A percentile compares a stretch with the other conserved stretches of the same genome.
Conservation (phyloP, 2,797 vertebrate species). For the Thamnophis elegans region DNA sequence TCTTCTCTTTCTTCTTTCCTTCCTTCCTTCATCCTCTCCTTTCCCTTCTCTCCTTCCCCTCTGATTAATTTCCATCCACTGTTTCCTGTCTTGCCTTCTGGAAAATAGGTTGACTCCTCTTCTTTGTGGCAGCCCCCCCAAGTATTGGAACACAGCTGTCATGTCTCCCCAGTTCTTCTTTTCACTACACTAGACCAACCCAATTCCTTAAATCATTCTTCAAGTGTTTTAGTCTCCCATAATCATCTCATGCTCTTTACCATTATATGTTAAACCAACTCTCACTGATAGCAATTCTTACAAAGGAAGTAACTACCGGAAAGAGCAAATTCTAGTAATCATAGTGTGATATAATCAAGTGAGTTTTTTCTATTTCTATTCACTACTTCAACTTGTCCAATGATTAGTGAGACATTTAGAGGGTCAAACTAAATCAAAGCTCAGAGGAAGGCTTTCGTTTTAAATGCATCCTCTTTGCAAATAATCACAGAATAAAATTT, state of each 20-base stretch:
- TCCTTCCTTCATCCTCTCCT: no score
- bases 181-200: background rate
- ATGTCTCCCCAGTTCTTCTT: no score
- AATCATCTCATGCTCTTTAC: background rate
- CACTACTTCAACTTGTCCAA: background rate
- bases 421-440: slow-evolving; percentile 11
- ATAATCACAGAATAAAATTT: background rate
- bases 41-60: no score
- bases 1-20: no score
- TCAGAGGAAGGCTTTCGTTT: background rate
- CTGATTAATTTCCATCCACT: background rate
- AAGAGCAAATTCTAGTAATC: background rate
- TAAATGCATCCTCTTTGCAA: background rate
- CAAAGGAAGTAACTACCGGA: background rate
- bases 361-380: background rate
- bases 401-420: background rate
- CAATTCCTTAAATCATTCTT: background rate
- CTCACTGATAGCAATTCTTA: background rate
- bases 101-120: background rate
- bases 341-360: background rate
- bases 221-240: background rate
- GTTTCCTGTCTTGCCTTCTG: background rate
- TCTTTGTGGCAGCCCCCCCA: background rate
- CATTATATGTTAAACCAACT: background rate
- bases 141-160: background rate